These are phyloP conservation scores for Rhegmatorhina hoffmannsi DNA, from an alignment of 2,113 vertebrate species.

Conservation along the genomic window DNA sequence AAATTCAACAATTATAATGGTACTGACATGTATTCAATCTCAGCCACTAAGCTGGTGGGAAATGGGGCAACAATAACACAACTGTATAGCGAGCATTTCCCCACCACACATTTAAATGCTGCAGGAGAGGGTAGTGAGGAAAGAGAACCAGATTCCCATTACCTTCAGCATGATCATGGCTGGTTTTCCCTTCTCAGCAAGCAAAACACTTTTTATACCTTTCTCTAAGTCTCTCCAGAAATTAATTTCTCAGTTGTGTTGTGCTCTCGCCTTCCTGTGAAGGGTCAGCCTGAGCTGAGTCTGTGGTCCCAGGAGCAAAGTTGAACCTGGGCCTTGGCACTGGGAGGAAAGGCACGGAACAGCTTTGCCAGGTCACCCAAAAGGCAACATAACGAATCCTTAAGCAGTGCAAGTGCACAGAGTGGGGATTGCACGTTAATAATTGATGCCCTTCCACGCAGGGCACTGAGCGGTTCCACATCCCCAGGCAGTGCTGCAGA, in stretches of 20 bases:
- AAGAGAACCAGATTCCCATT: not conserved
- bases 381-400: not conserved
- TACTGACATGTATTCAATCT: not conserved
- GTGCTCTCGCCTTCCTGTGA: not conserved
- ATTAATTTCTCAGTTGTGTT: not conserved
- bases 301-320: not conserved
- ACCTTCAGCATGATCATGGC: not conserved
- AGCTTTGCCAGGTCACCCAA: not conserved
- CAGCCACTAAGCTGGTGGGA: conserved; percentile 31
- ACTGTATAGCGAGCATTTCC: not conserved
- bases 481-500: not conserved
- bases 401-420: rapidly evolving
- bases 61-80: conserved; percentile 54
- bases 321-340: not conserved
- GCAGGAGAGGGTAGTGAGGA: not conserved
- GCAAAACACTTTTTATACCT: not conserved
- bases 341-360: not conserved
- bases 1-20: conserved; percentile 45
- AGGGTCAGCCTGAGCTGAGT: not conserved
- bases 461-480: not conserved
- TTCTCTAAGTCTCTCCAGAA: not conserved
- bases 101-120: not conserved
- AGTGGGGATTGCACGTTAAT: rapidly evolving
- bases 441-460: not conserved
- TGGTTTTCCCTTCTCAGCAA: not conserved